Base-by-base conservation (phyloP, 1,140 invertebrate genomes). In the Phymastichus coffea region DNA sequence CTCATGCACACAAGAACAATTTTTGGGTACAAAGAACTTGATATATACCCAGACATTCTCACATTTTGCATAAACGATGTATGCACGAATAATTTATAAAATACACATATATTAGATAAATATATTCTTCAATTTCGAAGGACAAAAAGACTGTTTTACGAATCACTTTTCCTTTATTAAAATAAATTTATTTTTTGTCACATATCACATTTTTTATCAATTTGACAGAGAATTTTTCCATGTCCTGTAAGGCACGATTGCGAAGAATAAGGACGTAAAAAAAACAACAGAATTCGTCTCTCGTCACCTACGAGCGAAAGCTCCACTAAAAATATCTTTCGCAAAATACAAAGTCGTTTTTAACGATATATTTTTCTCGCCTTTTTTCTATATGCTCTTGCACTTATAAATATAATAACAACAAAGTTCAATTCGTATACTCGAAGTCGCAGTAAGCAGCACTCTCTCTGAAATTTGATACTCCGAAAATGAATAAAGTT, bases 331-430 rank as follows among this genome's bases (percentile, higher is more conserved):
- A 51, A 44, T 57, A 49, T 49, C 23, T 49, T n/a, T 49, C 23
- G 8, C 17, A 38, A 44, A n/a, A 57, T 57, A 48, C 35, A 57
- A 48, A 49, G 20, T 49, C 44, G 17, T 15, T 47, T 33, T 43
- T 8, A 15, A 25, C 33, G 30, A 15, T 20, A 33, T 26, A 19
- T 25, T 8, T 37, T 8, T 37, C 35, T 43, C 38, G 38, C 52
- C 22, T 58, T n/a, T 44, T 57, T 52, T 33, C 22, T 51, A 52
- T 51, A 28, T 48, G 48, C 57, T 49, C 56, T 15, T 63, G 61
- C 44, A 52, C 67, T 69, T 72, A 70, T 64, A 72, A 76, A 75
- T 63, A 72, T 77, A 75, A 75, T 73, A 59, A 59, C 57, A 59
- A 59, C 4, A 17, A 20, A 28, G 33, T 43, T 30, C 19, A 46